Conservation (phyloP, 2,888 invertebrate genomes). For the Nezara viridula region DNA sequence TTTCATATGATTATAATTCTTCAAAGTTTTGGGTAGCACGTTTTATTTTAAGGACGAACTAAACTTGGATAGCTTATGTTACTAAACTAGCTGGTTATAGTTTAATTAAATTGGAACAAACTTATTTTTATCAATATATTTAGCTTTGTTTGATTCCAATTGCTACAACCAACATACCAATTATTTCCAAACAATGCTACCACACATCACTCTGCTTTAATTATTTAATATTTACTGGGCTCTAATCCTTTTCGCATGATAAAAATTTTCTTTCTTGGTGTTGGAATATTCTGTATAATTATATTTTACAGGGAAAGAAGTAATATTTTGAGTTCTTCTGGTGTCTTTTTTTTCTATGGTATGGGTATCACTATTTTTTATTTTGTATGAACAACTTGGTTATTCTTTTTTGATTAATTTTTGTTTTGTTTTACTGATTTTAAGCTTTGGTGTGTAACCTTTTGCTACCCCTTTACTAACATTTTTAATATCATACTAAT, state of each 20-base stretch:
- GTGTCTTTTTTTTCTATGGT: slow-evolving; percentile 58
- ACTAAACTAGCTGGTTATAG: too few relatives aligned
- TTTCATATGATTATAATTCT: too few relatives aligned
- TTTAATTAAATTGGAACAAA: too few relatives aligned
- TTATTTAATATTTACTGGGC: slow-evolving; percentile 25
- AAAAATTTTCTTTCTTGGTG: slow-evolving; percentile 27
- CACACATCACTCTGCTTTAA: not conserved
- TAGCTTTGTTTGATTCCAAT: too few relatives aligned
- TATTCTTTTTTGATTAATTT: slow-evolving; percentile 52
- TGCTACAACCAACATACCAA: not conserved
- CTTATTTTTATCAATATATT: too few relatives aligned
- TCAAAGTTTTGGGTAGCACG: too few relatives aligned
- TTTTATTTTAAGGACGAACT: too few relatives aligned
- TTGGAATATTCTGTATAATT: not conserved
- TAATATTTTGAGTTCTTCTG: slow-evolving; percentile 60
- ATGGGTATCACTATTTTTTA: slow-evolving; percentile 56
- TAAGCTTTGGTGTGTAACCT: slow-evolving; percentile 12
- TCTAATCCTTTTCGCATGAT: not conserved
- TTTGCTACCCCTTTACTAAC: not conserved
- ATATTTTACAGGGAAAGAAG: slow-evolving; percentile 63
- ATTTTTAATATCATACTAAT: slow-evolving; percentile 14
- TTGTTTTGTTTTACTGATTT: slow-evolving; percentile 5
- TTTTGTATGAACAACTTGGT: slow-evolving; percentile 37
- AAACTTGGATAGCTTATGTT: too few relatives aligned
- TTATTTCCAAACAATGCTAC: not conserved